Conservation (phyloP, 2,113 vertebrate species). For the Myodes glareolus region DNA sequence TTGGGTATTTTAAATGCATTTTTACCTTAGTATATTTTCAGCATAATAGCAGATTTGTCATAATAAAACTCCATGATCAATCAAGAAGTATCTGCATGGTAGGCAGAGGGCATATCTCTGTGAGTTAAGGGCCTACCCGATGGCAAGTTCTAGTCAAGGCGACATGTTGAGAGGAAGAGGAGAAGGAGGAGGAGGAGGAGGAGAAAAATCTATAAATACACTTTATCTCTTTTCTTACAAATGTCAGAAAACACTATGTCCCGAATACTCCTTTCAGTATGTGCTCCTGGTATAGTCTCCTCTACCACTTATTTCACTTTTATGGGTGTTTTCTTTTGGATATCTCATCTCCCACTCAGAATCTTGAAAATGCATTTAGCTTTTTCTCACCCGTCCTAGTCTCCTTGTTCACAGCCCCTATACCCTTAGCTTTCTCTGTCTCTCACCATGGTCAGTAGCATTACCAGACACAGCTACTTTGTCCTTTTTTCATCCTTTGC, state of each 20-base stretch:
- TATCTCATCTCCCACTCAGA: slow-evolving; percentile 24
- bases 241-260: slow-evolving; percentile 7
- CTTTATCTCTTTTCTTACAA: not conserved
- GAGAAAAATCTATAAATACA: not conserved
- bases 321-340: slow-evolving; percentile 6
- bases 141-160: not conserved
- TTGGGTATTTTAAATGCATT: not conserved
- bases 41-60: not conserved
- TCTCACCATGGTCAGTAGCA: not conserved
- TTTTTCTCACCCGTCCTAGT: not conserved
- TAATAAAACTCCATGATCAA: not conserved
- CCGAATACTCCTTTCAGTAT: not conserved
- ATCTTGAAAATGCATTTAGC: slow-evolving; percentile 13
- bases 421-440: not conserved
- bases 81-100: not conserved
- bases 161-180: not conserved
- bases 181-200: not conserved
- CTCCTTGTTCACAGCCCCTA: not conserved
- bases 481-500: not conserved
- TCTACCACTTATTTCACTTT: not conserved
- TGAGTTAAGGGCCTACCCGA: not conserved
- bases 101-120: not conserved
- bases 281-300: not conserved
- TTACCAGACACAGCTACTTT: not conserved
- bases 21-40: not conserved